Evolutionary conservation across 2,113 vertebrate genomes (phyloP), one percentile per base, ranked within the genome.

Genomic region (Brienomyrus brachyistius): DNA sequence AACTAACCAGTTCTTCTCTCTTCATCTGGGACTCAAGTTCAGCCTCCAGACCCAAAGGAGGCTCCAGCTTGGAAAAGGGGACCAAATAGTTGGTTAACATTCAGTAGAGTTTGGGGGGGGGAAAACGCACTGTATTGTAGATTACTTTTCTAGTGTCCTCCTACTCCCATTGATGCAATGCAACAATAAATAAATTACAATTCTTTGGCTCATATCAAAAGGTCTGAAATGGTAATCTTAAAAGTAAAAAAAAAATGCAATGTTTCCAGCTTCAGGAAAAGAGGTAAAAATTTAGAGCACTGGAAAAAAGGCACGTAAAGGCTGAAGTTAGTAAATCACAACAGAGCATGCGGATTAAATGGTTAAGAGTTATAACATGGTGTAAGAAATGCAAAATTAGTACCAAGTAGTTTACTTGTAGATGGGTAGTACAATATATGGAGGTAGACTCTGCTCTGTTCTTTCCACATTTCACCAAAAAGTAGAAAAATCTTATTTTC

Each of bases 21-120:
- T 96, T 96, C 96, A 31, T 95, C 96, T 96, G 96, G 94, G 95
- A 94, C 92, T 92, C 94, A 92, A 95, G 94, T 92, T 95, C 95
- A 91, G 95, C 96, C 95, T 97, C 96, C 95, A 96, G 94, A 96
- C 94, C 95, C 95, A 95, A 94, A 94, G 95, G 95, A 93, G 93
- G 94, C 93, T 96, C 96, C 96, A 96, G 96, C 96, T 97, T 97
- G 94, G 96, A 94, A 97, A 96, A 96, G 96, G 96, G 96, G 96
- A 96, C 95, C 96, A 97, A 94, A 97, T 93, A 97, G 94, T 96
- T 95, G 95, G 95, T 97, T 97, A 97, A 96, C 95, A 96, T 93
- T 95, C 93, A 96, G 95, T 94, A 97, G 94, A 94, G 94, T 43
- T 54, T n/a, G 35, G 23, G 95, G 94, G 95, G 94, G 91, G 96